A percentile compares a stretch with the other conserved stretches of the same genome.
These are phyloP conservation scores for Ptilonorhynchus violaceus DNA, from an alignment of 2,113 vertebrate genomes.

Conservation along the genomic window DNA sequence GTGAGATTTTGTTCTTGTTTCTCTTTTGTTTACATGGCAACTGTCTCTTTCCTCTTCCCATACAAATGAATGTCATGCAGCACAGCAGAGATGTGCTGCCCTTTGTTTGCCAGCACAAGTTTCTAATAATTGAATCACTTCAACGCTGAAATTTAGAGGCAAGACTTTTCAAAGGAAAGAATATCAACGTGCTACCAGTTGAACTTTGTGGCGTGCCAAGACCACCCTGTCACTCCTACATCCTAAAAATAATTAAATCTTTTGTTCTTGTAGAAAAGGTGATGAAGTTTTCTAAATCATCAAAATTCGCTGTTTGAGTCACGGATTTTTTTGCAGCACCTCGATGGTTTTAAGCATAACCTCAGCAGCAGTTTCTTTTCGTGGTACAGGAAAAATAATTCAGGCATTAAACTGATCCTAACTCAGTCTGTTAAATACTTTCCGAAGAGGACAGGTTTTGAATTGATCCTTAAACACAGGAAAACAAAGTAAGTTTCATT, in stretches of 20 bases:
- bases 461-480: background rate
- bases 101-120: background rate
- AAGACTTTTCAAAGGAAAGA: background rate
- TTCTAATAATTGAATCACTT: conserved; percentile 5
- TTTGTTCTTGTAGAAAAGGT: background rate
- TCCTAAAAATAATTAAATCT: background rate
- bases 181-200: background rate
- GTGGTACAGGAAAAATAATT: background rate
- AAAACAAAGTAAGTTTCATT: background rate
- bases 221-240: background rate
- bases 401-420: background rate
- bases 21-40: conserved; percentile 60
- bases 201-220: background rate
- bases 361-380: background rate
- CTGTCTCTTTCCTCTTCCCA: background rate
- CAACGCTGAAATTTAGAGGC: background rate
- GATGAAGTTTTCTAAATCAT: background rate
- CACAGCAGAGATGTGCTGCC: background rate
- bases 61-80: background rate
- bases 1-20: conserved; percentile 36
- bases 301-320: background rate
- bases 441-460: background rate
- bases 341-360: background rate
- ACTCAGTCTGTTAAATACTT: background rate
- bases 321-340: background rate